These are phyloP conservation scores for Paralvinella palmiformis DNA, from an alignment of 1,140 invertebrate species.

Conservation along the genomic window DNA sequence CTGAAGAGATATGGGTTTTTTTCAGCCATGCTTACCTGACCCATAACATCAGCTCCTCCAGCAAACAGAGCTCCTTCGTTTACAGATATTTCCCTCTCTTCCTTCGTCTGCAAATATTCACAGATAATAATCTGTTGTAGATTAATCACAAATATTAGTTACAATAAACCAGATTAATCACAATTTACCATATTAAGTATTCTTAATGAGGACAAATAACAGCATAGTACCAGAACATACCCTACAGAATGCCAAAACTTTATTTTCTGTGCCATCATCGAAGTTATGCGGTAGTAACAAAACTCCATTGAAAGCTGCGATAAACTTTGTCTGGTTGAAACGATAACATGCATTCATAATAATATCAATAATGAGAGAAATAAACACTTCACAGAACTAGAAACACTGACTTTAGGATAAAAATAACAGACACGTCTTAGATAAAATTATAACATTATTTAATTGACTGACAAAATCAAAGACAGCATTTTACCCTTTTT, in stretches of 20 bases:
- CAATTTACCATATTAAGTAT: background rate
- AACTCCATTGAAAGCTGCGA: constrained; percentile 3
- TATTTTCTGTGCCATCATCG: constrained; percentile 7
- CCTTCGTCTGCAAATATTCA: constrained; percentile 8
- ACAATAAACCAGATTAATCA: background rate
- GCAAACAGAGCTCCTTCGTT: constrained; percentile 7
- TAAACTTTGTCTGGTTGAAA: constrained; percentile 19
- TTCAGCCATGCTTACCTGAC: constrained; percentile 14
- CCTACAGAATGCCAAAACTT: constrained; percentile 17
- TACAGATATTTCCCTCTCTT: constrained; percentile 12
- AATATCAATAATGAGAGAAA: background rate
- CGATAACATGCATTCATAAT: background rate
- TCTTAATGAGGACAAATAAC: background rate
- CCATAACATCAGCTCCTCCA: constrained; percentile 14
- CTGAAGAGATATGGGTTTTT: too few species aligned
- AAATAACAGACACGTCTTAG: background rate
- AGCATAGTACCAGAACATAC: constrained; percentile 2
- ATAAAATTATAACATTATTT: background rate
- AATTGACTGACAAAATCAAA: background rate
- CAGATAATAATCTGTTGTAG: too few species aligned
- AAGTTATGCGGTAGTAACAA: constrained; percentile 18
- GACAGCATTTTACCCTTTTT: constrained; percentile 17
- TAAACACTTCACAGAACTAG: background rate
- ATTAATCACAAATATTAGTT: background rate
- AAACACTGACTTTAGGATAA: background rate